Evolutionary conservation across 2,888 invertebrate genomes (phyloP), one percentile per base, ranked within the genome.

Genomic region (Drosophila siamana): DNA sequence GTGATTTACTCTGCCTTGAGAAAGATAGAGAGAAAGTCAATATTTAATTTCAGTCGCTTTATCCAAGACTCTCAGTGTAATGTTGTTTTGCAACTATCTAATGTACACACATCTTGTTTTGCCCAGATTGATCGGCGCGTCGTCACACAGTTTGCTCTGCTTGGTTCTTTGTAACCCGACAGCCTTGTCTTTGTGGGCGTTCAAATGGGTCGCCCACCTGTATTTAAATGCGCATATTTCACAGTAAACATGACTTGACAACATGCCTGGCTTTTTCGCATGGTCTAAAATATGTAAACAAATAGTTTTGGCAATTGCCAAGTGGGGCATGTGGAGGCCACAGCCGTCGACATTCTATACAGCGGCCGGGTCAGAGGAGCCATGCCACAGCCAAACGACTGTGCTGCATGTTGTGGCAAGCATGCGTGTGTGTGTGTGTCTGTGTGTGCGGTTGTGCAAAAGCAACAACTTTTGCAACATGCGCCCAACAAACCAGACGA

Each of bases 211-310:
- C 33, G 28, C 46, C 67, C 67, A 60, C 67, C 74, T 59, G 75
- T 78, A 88, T 83, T 84, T 88, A 88, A 88, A 84, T 84, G 83
- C 80, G 72, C 81, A 82, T 88, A 88, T 90, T 85, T 90, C 88
- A 89, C 82, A 86, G 89, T 70, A 80, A 90, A 89, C 88, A 89
- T 89, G 89, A 86, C 90, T 90, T 89, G 90, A 89, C 88, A 88
- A 82, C 88, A 83, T 87, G 79, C 78, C 86, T 79, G 85, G 69
- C 89, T 86, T 80, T 78, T 73, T 79, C 75, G 79, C 84, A 78
- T 77, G 84, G 80, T 83, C 84, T 86, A 89, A 54, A 88, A 85
- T 89, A 88, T 90, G 89, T 82, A 83, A 86, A 86, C 89, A 89
- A 86, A 88, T 88, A 87, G 85, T 85, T 85, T 84, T 71, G 85